phyloP scores from a whole-genome alignment of 2,113 vertebrate genomes.

The Toxotes chatareus region DNA sequence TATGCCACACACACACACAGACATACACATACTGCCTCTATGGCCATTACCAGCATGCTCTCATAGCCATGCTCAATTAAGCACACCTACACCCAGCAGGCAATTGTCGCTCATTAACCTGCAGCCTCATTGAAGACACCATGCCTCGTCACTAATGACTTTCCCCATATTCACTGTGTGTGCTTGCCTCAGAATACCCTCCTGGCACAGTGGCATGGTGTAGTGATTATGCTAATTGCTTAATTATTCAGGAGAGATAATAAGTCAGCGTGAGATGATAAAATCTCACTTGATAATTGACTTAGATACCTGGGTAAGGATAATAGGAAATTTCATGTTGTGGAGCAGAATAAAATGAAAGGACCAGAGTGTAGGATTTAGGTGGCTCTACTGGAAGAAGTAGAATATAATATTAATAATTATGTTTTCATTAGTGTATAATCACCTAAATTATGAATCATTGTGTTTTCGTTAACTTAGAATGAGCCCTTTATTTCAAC shows the following conservation, averaged over 20 bases:
- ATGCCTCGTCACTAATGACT: conserved; percentile 67
- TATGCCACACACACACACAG: not conserved
- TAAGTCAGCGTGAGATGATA: conserved; percentile 65
- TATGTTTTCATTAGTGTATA: too few species aligned
- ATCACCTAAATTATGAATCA: too few species aligned
- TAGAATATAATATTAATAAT: too few species aligned
- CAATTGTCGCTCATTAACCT: conserved; percentile 77
- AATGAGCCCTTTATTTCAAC: too few species aligned
- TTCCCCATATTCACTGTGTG: conserved; percentile 37
- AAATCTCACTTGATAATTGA: conserved; percentile 66
- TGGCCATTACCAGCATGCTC: conserved; percentile 36
- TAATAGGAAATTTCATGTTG: conserved; percentile 50
- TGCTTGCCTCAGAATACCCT: conserved; percentile 48
- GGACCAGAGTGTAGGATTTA: too few species aligned
- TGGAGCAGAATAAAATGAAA: conserved; percentile 47
- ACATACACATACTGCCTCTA: not conserved
- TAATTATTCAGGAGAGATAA: conserved; percentile 76
- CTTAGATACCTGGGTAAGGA: conserved; percentile 65
- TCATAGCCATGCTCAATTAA: conserved; percentile 67
- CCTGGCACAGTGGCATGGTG: conserved; percentile 51
- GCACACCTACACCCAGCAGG: conserved; percentile 59
- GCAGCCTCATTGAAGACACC: conserved; percentile 66
- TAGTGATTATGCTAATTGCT: conserved; percentile 75
- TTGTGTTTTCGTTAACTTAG: too few species aligned
- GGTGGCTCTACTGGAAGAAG: too few species aligned